A percentile compares a stretch with the other conserved stretches of the same genome.
These are phyloP conservation scores for Temnothorax unifasciatus DNA, from an alignment of 2,888 invertebrate species.

Conservation along the genomic window DNA sequence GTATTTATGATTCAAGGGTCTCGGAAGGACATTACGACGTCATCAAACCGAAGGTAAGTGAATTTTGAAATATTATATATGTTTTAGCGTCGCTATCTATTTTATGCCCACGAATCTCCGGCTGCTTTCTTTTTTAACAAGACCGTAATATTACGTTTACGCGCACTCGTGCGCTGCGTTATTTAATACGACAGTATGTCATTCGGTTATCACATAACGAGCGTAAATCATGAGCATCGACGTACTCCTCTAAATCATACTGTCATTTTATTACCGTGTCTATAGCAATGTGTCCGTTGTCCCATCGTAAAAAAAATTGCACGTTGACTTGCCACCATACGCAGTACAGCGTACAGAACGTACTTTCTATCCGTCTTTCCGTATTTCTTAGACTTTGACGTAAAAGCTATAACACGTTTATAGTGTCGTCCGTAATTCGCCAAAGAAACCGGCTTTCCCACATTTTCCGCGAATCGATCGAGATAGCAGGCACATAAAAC, in stretches of 20 bases:
- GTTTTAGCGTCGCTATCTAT: too few species aligned
- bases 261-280: conserved; percentile 1
- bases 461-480: conserved; percentile 44
- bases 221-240: not conserved
- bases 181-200: conserved; percentile 11
- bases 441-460: conserved; percentile 62
- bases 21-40: too few species aligned
- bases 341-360: not conserved
- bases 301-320: conserved; percentile 6
- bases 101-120: too few species aligned
- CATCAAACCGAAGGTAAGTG: too few species aligned
- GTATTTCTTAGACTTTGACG: conserved; percentile 55
- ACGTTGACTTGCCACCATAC: not conserved
- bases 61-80: too few species aligned
- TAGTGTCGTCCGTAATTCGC: conserved; percentile 45
- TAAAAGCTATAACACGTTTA: conserved; percentile 61
- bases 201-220: conserved; percentile 2
- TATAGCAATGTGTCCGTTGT: not conserved
- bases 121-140: too few species aligned
- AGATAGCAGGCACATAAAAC: conserved; percentile 35
- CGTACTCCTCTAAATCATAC: not conserved
- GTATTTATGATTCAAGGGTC: too few species aligned
- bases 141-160: not conserved
- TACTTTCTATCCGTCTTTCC: conserved; percentile 65
- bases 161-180: not conserved